phyloP scores from a whole-genome alignment of 2,888 invertebrate genomes.

The Hofmannophila pseudospretella region DNA sequence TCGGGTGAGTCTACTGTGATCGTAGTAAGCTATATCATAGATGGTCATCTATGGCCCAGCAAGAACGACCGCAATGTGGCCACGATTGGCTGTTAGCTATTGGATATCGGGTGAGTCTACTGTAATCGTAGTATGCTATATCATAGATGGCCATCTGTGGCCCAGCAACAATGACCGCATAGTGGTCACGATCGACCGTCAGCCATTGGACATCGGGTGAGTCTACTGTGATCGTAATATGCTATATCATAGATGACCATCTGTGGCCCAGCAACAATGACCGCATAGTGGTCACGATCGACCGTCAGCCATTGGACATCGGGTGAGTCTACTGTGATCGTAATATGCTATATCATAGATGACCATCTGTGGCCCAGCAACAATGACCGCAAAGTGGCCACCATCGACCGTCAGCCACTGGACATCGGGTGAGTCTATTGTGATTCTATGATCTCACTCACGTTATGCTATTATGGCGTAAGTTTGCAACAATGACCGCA shows the following conservation, averaged over 20 bases:
- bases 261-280: conserved; percentile 72
- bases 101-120: conserved; percentile 61
- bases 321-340: conserved; percentile 39
- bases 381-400: conserved; percentile 68
- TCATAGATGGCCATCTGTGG: conserved; percentile 71
- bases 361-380: conserved; percentile 73
- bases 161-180: conserved; percentile 72
- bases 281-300: no score
- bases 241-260: conserved; percentile 21
- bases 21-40: no score
- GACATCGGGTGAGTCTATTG: conserved; percentile 59
- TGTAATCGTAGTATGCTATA: no score
- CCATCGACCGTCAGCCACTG: conserved; percentile 69
- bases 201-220: conserved; percentile 71
- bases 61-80: no score
- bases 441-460: not conserved
- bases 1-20: conserved; percentile 45
- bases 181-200: conserved; percentile 68
- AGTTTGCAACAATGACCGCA: no score
- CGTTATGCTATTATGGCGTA: no score
- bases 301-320: conserved; percentile 70
- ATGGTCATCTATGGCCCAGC: conserved; percentile 58
- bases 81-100: conserved; percentile 69
- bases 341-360: conserved; percentile 60
- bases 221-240: conserved; percentile 4